Evolutionary conservation across 2,888 invertebrate genomes (phyloP).

Genomic region (Chrysolina americana): DNA sequence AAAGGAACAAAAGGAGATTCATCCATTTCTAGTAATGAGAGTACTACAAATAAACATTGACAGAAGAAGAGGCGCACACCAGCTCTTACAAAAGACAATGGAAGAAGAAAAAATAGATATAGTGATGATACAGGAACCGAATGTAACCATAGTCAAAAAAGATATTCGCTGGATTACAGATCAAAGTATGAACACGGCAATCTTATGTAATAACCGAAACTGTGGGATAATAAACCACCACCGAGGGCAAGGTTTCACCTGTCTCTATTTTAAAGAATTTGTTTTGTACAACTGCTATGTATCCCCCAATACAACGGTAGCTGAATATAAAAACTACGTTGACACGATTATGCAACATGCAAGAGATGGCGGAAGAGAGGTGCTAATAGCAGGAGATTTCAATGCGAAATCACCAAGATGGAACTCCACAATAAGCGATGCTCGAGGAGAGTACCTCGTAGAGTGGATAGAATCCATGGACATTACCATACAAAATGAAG

Average conservation of each 20-base stretch:
- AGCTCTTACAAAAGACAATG: conserved; percentile 28
- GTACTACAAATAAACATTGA: conserved; percentile 40
- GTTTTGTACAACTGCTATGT: conserved; percentile 1
- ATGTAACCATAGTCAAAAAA: conserved; percentile 17
- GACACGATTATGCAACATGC: conserved; percentile 23
- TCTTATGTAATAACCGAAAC: background rate
- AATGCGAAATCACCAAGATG: conserved; percentile 2
- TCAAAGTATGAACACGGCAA: background rate
- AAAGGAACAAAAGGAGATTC: background rate
- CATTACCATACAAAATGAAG: conserved; percentile 11
- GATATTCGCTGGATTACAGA: background rate
- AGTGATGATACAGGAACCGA: conserved; percentile 44
- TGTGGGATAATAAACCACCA: background rate
- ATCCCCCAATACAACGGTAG: background rate
- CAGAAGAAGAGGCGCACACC: conserved; percentile 34
- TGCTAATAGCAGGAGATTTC: background rate
- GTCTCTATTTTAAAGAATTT: background rate
- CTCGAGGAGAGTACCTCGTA: background rate
- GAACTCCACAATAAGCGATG: background rate
- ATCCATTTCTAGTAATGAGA: conserved; percentile 1
- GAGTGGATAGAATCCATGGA: conserved; percentile 16
- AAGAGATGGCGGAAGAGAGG: conserved; percentile 5
- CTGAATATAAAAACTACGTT: background rate
- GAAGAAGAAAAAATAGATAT: conserved; percentile 32
- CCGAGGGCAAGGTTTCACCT: background rate